phyloP scores from a whole-genome alignment of 2,797 vertebrate genomes.

The Galagoides demidoff region DNA sequence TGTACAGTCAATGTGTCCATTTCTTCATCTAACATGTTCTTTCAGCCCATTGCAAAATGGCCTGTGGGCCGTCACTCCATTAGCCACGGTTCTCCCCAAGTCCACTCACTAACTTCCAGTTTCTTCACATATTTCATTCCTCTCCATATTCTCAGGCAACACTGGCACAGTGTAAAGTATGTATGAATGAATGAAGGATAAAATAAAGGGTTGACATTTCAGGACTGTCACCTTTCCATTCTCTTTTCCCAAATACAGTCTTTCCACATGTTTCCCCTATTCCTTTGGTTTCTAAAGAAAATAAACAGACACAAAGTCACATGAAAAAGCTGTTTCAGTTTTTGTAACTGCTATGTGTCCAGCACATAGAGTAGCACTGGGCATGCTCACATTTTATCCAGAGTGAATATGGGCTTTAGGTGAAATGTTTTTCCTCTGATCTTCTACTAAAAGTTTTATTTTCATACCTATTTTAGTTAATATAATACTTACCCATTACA shows the following conservation, averaged over 20 bases:
- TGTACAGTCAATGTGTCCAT: not conserved
- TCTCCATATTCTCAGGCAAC: not conserved
- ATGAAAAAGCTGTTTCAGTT: not conserved
- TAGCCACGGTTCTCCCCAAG: not conserved
- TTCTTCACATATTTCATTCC: not conserved
- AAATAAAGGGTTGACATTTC: not conserved
- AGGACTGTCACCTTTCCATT: not conserved
- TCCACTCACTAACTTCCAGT: not conserved
- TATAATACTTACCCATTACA: not conserved
- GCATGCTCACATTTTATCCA: not conserved
- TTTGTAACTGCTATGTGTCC: not conserved
- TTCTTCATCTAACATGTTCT: not conserved
- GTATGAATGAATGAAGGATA: not conserved
- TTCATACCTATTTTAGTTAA: constrained; percentile 21
- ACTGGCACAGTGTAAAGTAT: not conserved
- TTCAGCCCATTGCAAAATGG: not conserved
- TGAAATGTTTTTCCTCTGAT: not conserved
- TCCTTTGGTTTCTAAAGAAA: not conserved
- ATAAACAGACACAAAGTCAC: not conserved
- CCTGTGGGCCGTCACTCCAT: not conserved
- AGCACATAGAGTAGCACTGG: not conserved
- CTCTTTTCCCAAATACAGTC: not conserved
- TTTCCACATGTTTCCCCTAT: not conserved
- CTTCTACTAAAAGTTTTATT: not conserved
- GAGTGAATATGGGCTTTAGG: not conserved